Evolutionary conservation across 2,888 invertebrate species (phyloP).

Genomic region (Callinectes sapidus): DNA sequence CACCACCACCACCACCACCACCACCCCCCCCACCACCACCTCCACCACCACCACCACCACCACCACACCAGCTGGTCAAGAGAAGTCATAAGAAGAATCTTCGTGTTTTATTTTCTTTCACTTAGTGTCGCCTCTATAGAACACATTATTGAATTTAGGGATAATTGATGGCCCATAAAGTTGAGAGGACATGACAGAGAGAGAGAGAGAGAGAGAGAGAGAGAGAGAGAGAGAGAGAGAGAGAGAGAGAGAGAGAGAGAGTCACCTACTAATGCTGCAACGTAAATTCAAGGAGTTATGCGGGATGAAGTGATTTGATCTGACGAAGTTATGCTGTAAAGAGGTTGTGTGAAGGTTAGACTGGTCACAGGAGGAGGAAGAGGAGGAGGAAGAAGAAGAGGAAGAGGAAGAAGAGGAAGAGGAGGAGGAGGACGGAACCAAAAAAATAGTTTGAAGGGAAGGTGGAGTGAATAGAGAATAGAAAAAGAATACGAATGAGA

Average conservation of each 20-base stretch:
- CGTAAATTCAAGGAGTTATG: neutral
- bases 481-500: too few species aligned
- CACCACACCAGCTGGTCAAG: neutral
- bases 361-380: neutral
- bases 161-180: neutral
- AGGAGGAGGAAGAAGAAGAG: neutral
- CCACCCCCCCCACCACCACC: neutral
- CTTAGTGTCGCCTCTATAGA: constrained; percentile 2
- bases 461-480: too few species aligned
- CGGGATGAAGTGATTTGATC: neutral
- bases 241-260: constrained; percentile 30
- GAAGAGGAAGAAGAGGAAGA: neutral
- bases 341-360: neutral
- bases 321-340: neutral
- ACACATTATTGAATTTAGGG: constrained; percentile 13
- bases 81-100: neutral
- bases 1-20: constrained; percentile 17
- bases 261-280: neutral
- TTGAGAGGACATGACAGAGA: neutral
- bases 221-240: constrained; percentile 24
- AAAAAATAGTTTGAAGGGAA: too few species aligned
- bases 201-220: neutral
- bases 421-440: neutral
- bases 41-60: neutral
- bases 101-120: neutral